These are phyloP conservation scores for Hepsetus odoe DNA, from an alignment of 2,113 vertebrate genomes.

Conservation along the genomic window DNA sequence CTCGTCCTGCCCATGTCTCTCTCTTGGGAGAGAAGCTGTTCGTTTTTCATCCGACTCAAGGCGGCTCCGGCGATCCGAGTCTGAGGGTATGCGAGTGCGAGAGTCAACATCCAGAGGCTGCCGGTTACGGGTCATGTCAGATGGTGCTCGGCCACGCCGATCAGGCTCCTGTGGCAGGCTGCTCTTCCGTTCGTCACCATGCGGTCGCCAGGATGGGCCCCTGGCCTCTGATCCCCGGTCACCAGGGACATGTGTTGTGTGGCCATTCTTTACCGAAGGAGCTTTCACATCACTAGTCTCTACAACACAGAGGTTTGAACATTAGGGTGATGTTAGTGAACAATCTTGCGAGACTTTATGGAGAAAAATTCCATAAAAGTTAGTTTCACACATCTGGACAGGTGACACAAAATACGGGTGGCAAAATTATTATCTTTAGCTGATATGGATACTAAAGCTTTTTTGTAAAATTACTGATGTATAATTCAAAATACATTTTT, in stretches of 20 bases:
- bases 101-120: conserved; percentile 75
- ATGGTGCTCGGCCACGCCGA: conserved; percentile 56
- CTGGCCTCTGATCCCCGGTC: conserved; percentile 54
- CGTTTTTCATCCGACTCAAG: conserved; percentile 63
- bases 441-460: too few species aligned
- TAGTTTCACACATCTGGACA: too few species aligned
- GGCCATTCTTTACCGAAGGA: conserved; percentile 84
- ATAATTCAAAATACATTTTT: too few species aligned
- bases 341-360: too few species aligned
- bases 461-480: too few species aligned
- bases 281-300: conserved; percentile 77
- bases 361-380: too few species aligned
- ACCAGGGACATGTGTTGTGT: conserved; percentile 70
- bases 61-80: conserved; percentile 62
- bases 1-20: conserved; percentile 22
- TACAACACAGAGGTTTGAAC: too few species aligned
- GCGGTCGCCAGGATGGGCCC: conserved; percentile 66
- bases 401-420: too few species aligned
- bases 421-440: too few species aligned
- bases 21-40: conserved; percentile 57
- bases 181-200: conserved; percentile 72
- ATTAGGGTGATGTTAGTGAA: too few species aligned
- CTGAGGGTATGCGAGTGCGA: conserved; percentile 59
- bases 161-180: conserved; percentile 48
- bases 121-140: conserved; percentile 66